Percentiles rank a stretch among this genome's conserved stretches.
These are phyloP conservation scores for Lepisosteus osseus DNA, from an alignment of 2,113 vertebrate species.

Conservation along the genomic window DNA sequence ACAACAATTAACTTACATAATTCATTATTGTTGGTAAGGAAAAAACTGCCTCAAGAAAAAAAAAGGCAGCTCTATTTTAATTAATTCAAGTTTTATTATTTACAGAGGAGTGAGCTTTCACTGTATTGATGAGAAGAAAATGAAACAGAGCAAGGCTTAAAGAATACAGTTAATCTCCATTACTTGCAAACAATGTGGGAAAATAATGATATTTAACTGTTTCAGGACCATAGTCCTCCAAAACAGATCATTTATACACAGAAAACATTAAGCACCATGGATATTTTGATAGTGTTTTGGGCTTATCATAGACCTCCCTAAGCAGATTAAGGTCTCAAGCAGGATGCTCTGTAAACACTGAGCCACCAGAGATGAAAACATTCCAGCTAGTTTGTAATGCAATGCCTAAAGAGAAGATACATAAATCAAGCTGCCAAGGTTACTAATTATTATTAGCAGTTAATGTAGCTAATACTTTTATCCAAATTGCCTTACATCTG, in stretches of 20 bases:
- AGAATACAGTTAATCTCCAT: not conserved
- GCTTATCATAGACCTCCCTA: not conserved
- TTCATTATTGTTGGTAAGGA: conserved; percentile 12
- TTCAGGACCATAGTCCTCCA: not conserved
- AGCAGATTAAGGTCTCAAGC: conserved; percentile 1
- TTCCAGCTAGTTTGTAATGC: not conserved
- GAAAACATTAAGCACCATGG: not conserved
- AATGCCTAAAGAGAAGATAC: too few species aligned
- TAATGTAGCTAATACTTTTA: too few species aligned
- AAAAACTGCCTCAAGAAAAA: conserved; percentile 7
- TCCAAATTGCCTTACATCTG: too few species aligned
- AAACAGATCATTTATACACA: not conserved
- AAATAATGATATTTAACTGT: not conserved
- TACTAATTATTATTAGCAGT: not conserved
- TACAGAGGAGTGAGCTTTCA: not conserved
- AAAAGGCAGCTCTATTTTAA: conserved; percentile 13
- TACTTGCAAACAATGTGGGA: not conserved
- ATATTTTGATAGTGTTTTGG: not conserved
- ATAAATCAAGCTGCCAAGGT: not conserved
- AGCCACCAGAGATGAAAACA: not conserved
- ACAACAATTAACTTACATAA: conserved; percentile 13
- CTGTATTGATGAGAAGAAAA: not conserved
- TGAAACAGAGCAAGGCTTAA: not conserved
- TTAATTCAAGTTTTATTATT: conserved; percentile 17
- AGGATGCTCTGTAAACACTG: not conserved